Evolutionary conservation across 2,113 vertebrate genomes (phyloP).

Genomic region (Speoplatyrhinus poulsoni): DNA sequence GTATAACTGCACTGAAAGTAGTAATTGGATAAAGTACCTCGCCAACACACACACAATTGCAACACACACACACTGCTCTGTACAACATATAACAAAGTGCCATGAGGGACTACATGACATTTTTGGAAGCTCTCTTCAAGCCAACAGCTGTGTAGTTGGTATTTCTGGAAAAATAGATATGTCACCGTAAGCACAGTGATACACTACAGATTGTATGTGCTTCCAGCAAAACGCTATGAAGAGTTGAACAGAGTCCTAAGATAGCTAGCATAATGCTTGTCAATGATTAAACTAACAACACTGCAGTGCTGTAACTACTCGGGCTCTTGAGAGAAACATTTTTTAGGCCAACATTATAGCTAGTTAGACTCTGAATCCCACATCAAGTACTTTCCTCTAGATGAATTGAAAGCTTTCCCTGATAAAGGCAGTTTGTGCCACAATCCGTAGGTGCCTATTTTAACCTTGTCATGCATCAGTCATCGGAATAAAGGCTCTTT

Average conservation of each 20-base stretch:
- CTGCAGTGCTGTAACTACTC: background rate
- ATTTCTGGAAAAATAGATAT: constrained; percentile 14
- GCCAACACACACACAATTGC: background rate
- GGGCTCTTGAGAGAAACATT: too few species aligned
- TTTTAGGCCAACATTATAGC: too few species aligned
- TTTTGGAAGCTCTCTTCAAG: constrained; percentile 40
- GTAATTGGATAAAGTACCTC: background rate
- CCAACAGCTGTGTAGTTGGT: constrained; percentile 21
- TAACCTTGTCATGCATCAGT: too few species aligned
- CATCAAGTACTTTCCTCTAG: too few species aligned
- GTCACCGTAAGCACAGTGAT: constrained; percentile 9
- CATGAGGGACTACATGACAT: constrained; percentile 35
- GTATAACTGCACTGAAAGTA: background rate
- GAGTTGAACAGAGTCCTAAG: constrained; percentile 21
- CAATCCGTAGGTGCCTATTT: too few species aligned
- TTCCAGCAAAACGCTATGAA: constrained; percentile 2
- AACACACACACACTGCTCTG: constrained; percentile 14
- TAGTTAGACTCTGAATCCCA: too few species aligned
- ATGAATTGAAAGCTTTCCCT: too few species aligned
- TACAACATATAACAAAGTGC: constrained; percentile 34
- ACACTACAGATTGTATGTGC: constrained; percentile 27
- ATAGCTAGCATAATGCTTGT: constrained; percentile 29
- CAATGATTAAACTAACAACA: constrained; percentile 29
- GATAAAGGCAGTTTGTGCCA: too few species aligned
- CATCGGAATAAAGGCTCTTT: too few species aligned